These are phyloP conservation scores for Anoncus sp. DNA, from an alignment of 2,888 invertebrate species.

Conservation along the genomic window DNA sequence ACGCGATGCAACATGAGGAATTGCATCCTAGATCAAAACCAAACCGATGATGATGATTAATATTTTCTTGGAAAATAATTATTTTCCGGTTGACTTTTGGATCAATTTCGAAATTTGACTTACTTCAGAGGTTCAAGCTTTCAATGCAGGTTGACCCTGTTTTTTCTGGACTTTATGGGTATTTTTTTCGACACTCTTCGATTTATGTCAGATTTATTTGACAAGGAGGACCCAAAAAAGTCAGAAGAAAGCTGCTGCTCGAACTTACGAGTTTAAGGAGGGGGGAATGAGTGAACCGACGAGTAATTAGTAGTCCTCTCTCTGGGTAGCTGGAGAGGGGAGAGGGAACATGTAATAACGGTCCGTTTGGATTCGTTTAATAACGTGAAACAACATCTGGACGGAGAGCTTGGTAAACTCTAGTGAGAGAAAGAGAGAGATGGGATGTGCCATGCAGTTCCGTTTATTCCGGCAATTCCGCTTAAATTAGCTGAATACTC, in stretches of 20 bases:
- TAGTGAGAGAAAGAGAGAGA: constrained; percentile 64
- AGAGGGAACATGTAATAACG: constrained; percentile 66
- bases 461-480: constrained; percentile 81
- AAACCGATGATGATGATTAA: no score
- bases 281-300: not conserved
- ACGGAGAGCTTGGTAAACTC: constrained; percentile 46
- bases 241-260: no score
- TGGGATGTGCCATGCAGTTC: constrained; percentile 81
- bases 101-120: no score
- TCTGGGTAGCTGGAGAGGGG: constrained; percentile 15
- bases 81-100: no score
- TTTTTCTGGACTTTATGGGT: no score
- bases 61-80: no score
- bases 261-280: not conserved
- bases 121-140: no score
- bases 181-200: no score
- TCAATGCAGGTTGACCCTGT: no score
- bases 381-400: constrained; percentile 78
- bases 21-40: not conserved
- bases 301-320: constrained; percentile 8
- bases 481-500: constrained; percentile 79
- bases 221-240: no score
- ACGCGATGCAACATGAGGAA: not conserved
- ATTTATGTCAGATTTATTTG: no score
- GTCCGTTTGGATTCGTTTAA: constrained; percentile 76